phyloP scores from a whole-genome alignment of 2,113 vertebrate species.

The Brachypteracias leptosomus region DNA sequence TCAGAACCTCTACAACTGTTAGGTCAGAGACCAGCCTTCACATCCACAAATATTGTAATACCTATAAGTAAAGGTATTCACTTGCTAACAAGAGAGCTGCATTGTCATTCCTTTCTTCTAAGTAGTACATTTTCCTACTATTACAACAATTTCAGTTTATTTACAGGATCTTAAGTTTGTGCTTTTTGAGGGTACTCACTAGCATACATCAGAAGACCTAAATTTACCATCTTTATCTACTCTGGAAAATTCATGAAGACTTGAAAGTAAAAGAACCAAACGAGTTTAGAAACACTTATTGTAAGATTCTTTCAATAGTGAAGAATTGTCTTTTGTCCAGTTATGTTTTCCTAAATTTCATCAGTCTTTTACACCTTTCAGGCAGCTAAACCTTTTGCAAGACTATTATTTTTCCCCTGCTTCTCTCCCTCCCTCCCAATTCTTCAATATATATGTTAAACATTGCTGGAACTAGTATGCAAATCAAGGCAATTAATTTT shows the following conservation, averaged over 20 bases:
- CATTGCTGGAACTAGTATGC: background rate
- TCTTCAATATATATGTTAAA: background rate
- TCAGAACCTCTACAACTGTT: background rate
- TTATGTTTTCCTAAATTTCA: background rate
- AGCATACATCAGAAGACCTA: background rate
- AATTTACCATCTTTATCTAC: background rate
- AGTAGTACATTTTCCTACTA: background rate
- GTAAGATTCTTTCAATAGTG: background rate
- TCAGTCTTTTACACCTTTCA: background rate
- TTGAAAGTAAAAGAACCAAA: background rate
- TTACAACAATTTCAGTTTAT: background rate
- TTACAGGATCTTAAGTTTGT: background rate
- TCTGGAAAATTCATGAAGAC: background rate
- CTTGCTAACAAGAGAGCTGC: background rate
- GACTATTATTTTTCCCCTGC: background rate
- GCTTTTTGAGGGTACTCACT: background rate
- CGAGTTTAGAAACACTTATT: background rate
- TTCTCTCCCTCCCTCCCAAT: background rate
- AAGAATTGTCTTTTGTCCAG: background rate
- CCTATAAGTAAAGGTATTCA: background rate
- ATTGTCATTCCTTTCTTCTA: background rate
- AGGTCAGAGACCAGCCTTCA: background rate
- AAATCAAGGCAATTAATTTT: background rate
- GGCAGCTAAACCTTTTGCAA: background rate
- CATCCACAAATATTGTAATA: background rate